Evolutionary conservation across 2,888 invertebrate genomes (phyloP).

Genomic region (Hetaerina titia): DNA sequence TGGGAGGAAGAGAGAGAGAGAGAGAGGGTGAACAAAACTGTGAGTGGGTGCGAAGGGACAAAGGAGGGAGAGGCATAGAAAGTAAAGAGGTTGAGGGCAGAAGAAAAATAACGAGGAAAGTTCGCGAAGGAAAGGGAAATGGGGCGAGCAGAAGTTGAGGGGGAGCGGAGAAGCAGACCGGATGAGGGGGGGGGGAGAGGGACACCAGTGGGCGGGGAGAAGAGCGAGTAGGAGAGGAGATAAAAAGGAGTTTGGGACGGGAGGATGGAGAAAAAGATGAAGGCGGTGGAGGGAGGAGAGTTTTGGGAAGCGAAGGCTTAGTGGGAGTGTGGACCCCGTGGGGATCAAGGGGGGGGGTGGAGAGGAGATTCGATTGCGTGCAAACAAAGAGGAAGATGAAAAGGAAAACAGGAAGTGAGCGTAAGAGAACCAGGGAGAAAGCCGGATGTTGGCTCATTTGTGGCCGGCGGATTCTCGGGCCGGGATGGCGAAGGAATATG

Average conservation of each 20-base stretch:
- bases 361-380: constrained; percentile 36
- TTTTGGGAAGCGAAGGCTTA: background rate
- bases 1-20: background rate
- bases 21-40: background rate
- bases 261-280: background rate
- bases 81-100: background rate
- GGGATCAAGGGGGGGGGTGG: background rate
- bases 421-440: background rate
- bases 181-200: background rate
- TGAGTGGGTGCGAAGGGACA: background rate
- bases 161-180: background rate
- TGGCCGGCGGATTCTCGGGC: constrained; percentile 34
- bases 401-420: constrained; percentile 59
- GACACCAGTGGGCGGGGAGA: background rate
- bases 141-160: background rate
- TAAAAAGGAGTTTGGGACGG: background rate
- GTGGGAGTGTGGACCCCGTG: background rate
- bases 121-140: background rate
- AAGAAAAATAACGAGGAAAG: background rate
- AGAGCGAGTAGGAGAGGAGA: background rate
- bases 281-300: background rate
- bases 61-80: background rate
- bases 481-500: background rate
- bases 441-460: constrained; percentile 65
- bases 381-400: constrained; percentile 59